Conservation (phyloP, 2,113 vertebrate species). For the Odocoileus hemionus region DNA sequence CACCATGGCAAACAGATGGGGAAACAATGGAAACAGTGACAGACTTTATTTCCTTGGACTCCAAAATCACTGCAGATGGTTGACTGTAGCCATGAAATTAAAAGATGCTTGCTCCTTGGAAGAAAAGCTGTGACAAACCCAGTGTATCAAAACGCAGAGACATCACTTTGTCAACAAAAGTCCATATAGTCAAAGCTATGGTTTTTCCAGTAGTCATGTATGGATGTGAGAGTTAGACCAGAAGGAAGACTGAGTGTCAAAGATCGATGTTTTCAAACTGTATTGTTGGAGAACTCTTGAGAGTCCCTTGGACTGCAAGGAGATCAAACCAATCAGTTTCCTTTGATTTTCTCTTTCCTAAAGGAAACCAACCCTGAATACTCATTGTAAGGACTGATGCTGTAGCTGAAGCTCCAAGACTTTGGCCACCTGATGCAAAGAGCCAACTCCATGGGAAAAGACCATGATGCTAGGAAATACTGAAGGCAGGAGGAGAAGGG, state of each 20-base stretch:
- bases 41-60: background rate
- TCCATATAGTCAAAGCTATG: background rate
- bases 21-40: background rate
- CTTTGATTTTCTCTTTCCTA: background rate
- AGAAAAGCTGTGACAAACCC: background rate
- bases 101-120: background rate
- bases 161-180: background rate
- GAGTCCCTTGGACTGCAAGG: background rate
- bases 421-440: background rate
- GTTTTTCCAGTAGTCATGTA: background rate
- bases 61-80: background rate
- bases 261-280: background rate
- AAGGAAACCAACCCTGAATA: background rate
- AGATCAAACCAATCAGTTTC: background rate
- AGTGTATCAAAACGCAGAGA: background rate
- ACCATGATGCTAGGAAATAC: background rate
- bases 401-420: background rate
- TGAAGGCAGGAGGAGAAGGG: background rate
- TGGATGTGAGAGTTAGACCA: background rate
- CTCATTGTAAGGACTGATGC: background rate
- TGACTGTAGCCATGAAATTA: background rate
- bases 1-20: background rate
- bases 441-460: background rate
- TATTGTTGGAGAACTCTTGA: background rate
- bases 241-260: background rate